These are phyloP conservation scores for Dicentrarchus labrax DNA, from an alignment of 2,113 vertebrate genomes.

Conservation along the genomic window DNA sequence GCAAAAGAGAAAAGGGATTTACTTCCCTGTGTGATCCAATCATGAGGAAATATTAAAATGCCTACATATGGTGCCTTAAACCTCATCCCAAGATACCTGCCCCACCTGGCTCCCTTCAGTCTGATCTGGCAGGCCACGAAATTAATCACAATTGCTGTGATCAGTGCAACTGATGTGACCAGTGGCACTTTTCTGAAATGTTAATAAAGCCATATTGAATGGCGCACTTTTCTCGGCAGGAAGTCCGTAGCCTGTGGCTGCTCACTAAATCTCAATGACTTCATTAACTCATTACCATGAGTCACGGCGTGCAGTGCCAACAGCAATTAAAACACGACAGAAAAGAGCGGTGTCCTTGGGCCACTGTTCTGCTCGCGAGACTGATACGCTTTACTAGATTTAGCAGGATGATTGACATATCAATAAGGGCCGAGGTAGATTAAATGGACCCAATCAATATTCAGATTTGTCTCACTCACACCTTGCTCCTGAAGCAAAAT, in stretches of 20 bases:
- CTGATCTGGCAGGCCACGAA: constrained; percentile 16
- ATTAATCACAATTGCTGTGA: constrained; percentile 57
- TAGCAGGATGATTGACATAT: constrained; percentile 74
- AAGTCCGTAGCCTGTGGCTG: constrained; percentile 65
- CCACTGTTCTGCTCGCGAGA: constrained; percentile 37
- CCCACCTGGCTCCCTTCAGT: constrained; percentile 13
- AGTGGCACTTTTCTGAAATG: constrained; percentile 62
- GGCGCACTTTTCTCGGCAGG: constrained; percentile 56
- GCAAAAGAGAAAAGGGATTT: constrained; percentile 13
- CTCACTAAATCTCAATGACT: constrained; percentile 76
- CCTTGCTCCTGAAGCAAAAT: constrained; percentile 23
- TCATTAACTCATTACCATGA: constrained; percentile 78
- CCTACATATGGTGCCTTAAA: constrained; percentile 37
- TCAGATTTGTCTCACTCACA: constrained; percentile 71
- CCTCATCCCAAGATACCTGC: not conserved
- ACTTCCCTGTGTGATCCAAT: constrained; percentile 34
- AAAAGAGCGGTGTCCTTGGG: constrained; percentile 66
- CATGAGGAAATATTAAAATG: constrained; percentile 53
- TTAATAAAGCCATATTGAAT: constrained; percentile 73
- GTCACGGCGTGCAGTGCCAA: constrained; percentile 63
- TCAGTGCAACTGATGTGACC: constrained; percentile 46
- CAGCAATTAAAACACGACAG: constrained; percentile 74
- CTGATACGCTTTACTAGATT: constrained; percentile 68
- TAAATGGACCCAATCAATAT: constrained; percentile 73
- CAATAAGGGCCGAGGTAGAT: constrained; percentile 68